A percentile compares a stretch with the other conserved stretches of the same genome.
Conservation (phyloP, 2,797 vertebrate genomes). For the Crossoptilon crossoptilon region DNA sequence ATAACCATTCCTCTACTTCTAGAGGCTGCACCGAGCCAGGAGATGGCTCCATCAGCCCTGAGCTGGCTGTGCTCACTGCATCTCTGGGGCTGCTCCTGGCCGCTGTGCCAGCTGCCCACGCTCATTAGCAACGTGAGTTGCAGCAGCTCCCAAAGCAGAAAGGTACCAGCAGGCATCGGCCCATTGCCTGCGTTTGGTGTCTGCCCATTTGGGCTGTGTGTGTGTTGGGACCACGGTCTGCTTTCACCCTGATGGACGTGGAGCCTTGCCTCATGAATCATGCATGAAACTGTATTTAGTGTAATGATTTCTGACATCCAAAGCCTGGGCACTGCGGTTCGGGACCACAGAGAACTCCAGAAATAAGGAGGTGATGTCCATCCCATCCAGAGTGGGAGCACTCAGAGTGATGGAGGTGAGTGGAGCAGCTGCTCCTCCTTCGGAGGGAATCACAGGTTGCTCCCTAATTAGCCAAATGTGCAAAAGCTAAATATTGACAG, state of each 20-base stretch:
- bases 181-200: neutral
- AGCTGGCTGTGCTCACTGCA: neutral
- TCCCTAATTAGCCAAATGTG: conserved; percentile 64
- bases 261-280: conserved; percentile 52
- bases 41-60: neutral
- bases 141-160: conserved; percentile 48
- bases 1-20: neutral
- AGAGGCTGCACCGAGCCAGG: neutral
- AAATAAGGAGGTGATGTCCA: conserved; percentile 55
- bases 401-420: neutral
- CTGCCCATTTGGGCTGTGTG: neutral
- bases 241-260: conserved; percentile 39
- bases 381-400: neutral
- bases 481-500: conserved; percentile 63
- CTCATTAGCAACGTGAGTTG: neutral
- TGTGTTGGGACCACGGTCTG: neutral
- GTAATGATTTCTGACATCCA: conserved; percentile 70
- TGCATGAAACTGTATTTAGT: conserved; percentile 66
- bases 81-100: neutral
- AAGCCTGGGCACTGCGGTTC: conserved; percentile 59
- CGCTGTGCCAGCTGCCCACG: neutral
- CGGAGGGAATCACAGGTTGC: conserved; percentile 30
- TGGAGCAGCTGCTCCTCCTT: neutral
- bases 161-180: neutral
- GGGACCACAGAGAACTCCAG: conserved; percentile 50